Conservation (phyloP, 2,888 invertebrate genomes). For the Drosophila paramelanica region DNA sequence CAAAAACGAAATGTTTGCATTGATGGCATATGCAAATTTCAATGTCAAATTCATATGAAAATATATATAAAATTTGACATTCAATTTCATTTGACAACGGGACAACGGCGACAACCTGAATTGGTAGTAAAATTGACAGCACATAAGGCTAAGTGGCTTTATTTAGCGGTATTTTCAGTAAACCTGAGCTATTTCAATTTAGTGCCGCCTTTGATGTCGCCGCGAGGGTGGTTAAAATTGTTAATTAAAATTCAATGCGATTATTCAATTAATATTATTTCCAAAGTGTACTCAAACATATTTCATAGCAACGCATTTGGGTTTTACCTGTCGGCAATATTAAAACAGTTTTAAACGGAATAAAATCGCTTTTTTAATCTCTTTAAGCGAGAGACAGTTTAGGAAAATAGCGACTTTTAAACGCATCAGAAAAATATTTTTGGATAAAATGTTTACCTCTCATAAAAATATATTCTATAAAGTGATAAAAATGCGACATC, state of each 20-base stretch:
- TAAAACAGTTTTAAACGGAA: no score
- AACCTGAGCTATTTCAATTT: constrained; percentile 37
- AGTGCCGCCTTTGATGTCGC: constrained; percentile 43
- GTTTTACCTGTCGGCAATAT: no score
- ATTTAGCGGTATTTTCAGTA: constrained; percentile 37
- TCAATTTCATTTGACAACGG: constrained; percentile 60
- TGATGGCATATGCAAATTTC: constrained; percentile 73
- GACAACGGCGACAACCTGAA: not conserved
- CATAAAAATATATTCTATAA: no score
- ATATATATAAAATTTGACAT: constrained; percentile 57
- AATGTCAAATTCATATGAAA: constrained; percentile 71
- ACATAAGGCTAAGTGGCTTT: constrained; percentile 66
- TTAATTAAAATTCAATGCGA: constrained; percentile 43
- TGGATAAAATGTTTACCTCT: no score
- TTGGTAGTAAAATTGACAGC: constrained; percentile 4
- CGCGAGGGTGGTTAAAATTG: constrained; percentile 11
- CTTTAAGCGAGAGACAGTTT: no score
- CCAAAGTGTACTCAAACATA: not conserved
- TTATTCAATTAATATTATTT: constrained; percentile 22
- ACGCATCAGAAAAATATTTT: no score
- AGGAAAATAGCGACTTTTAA: no score
- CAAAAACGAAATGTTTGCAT: constrained; percentile 42
- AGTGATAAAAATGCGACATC: no score
- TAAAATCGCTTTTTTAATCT: no score
- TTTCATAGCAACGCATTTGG: not conserved